A percentile compares a stretch with the other conserved stretches of the same genome.
Evolutionary conservation across 2,797 vertebrate species (phyloP).

Genomic region (Eulemur albifrons): DNA sequence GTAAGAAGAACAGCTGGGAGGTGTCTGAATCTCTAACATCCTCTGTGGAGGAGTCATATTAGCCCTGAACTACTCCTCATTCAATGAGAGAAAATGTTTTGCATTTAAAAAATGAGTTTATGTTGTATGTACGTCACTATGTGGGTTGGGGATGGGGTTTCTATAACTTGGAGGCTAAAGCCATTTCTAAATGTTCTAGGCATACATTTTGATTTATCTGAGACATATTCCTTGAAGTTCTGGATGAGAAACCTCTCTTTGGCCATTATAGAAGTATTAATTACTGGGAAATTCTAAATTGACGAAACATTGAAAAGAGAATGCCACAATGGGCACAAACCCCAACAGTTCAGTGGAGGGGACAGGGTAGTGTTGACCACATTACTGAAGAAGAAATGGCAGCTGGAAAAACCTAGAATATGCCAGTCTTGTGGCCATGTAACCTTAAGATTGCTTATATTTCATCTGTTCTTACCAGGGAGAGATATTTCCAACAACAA

Average conservation of each 20-base stretch:
- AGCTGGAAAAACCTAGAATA: neutral
- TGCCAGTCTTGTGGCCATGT: neutral
- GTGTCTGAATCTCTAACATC: neutral
- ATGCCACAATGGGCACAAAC: neutral
- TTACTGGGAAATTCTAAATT: neutral
- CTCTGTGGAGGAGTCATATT: neutral
- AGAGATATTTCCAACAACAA: neutral
- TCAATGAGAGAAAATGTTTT: neutral
- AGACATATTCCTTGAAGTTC: neutral
- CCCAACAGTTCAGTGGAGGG: neutral
- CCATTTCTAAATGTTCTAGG: neutral
- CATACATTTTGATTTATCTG: slow-evolving; percentile 24
- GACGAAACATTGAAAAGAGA: neutral
- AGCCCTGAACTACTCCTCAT: neutral
- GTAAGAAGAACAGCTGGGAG: neutral
- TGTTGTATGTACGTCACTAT: neutral
- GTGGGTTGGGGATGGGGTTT: neutral
- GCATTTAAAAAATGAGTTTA: neutral
- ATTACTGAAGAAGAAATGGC: neutral
- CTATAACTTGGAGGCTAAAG: neutral
- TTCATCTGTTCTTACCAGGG: neutral
- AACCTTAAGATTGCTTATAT: neutral
- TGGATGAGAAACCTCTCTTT: neutral
- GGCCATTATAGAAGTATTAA: neutral
- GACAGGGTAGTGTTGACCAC: accelerated